phyloP scores from a whole-genome alignment of 1,140 invertebrate species.

The Hycleus phaleratus region DNA sequence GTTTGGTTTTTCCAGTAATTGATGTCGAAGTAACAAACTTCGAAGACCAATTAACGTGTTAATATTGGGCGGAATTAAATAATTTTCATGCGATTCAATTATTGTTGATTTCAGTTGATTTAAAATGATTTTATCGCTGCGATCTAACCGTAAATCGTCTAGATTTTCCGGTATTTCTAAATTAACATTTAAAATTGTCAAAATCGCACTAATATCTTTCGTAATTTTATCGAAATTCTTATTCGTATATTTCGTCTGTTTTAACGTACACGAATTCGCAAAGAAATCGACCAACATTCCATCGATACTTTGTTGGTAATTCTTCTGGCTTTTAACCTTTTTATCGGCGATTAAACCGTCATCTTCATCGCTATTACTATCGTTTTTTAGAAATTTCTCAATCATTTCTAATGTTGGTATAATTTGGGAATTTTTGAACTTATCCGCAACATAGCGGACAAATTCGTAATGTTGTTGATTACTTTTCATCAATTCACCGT shows the following conservation, averaged over 20 bases:
- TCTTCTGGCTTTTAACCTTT: too few species aligned
- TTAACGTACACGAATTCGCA: conserved; percentile 6
- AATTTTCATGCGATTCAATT: neutral
- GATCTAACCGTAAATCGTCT: conserved; percentile 7
- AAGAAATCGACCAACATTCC: conserved; percentile 20
- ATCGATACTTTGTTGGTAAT: conserved; percentile 12
- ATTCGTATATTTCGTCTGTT: neutral
- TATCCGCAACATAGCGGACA: conserved; percentile 21
- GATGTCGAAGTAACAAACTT: conserved; percentile 14
- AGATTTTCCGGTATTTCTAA: conserved; percentile 21
- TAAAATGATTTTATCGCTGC: conserved; percentile 14
- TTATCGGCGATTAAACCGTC: too few species aligned
- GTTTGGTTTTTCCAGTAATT: conserved; percentile 15
- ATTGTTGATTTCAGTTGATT: conserved; percentile 1
- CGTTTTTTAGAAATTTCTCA: conserved; percentile 1
- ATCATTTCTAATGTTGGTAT: conserved; percentile 24
- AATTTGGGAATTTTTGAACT: conserved; percentile 10
- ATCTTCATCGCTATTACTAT: neutral
- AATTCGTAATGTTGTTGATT: conserved; percentile 4
- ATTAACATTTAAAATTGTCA: conserved; percentile 16
- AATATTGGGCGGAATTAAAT: conserved; percentile 25
- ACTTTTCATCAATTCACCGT: neutral
- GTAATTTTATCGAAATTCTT: neutral
- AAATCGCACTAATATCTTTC: conserved; percentile 2
- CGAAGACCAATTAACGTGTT: conserved; percentile 24